These are phyloP conservation scores for Nudaria mundana DNA, from an alignment of 2,888 invertebrate species.

Conservation along the genomic window DNA sequence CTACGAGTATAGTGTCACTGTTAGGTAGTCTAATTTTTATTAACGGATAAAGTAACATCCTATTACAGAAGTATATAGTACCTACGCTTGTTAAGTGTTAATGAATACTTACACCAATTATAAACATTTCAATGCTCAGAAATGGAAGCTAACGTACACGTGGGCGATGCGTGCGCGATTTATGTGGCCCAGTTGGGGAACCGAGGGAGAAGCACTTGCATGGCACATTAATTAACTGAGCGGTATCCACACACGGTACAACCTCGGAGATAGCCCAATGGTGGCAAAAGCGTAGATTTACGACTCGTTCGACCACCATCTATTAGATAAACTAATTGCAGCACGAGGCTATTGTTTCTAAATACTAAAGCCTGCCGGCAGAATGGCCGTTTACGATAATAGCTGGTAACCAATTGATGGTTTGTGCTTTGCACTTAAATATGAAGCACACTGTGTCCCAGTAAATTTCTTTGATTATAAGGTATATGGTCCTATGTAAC, in stretches of 20 bases:
- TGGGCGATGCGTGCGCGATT: conserved; percentile 74
- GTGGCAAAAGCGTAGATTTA: conserved; percentile 76
- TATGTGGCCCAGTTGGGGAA: conserved; percentile 64
- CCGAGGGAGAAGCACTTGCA: conserved; percentile 64
- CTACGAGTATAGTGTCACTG: too few relatives aligned
- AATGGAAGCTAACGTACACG: conserved; percentile 65
- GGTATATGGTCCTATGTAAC: too few relatives aligned
- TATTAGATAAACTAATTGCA: conserved; percentile 79
- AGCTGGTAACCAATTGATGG: conserved; percentile 47
- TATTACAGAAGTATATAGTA: too few relatives aligned
- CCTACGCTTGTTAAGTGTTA: too few relatives aligned
- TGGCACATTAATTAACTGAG: conserved; percentile 77
- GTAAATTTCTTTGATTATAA: too few relatives aligned
- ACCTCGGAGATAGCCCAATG: conserved; percentile 68
- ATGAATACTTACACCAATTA: not conserved
- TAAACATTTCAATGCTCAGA: conserved; percentile 58
- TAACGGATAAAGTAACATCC: too few relatives aligned
- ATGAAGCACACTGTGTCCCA: too few relatives aligned
- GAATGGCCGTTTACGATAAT: conserved; percentile 40
- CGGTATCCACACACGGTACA: conserved; percentile 76
- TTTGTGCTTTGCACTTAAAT: conserved; percentile 37
- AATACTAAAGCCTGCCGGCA: conserved; percentile 57
- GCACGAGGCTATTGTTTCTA: conserved; percentile 76
- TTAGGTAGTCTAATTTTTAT: too few relatives aligned
- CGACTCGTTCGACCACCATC: conserved; percentile 77